Evolutionary conservation across 2,888 invertebrate genomes (phyloP), one percentile per base, ranked within the genome.

Genomic region (Melanophora roralis): DNA sequence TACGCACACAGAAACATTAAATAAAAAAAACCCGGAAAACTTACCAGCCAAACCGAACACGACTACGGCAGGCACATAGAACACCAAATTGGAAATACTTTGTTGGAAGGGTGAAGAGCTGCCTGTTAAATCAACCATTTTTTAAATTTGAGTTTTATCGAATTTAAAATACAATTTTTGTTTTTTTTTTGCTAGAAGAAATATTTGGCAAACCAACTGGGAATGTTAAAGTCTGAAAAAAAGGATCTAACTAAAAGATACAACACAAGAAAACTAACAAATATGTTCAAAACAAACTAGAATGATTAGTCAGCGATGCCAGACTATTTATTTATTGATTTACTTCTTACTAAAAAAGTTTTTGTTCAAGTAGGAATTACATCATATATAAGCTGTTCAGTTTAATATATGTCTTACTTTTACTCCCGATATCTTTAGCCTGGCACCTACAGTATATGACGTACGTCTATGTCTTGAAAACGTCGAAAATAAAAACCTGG

Each of bases 81-180:
- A 97, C 83, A 97, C 95, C 49, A 93, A 91, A 90, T 97, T 96
- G 82, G 96, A 95, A 91, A 97, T 96, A 83, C 95, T 95, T 90
- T 96, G 95, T 89, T 96, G 95, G 86, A 95, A 92, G 0, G 95
- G 95, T 84, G 95, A 95, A 77, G 94, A 92, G 57, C 94, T 94
- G 21, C 94, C 95, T 80, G 95, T 93, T 86, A 96, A 91, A 90
- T 97, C 96, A 82, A 96, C 96, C 97, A 97, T 97, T 89, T 89
- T 92, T 57, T 47, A 32, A 27, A 67, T 40, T 8, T 11, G 38
- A 47, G 65, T 32, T 23, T 53, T 53, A n/a, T n/a, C n/a, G n/a
- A n/a, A n/a, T n/a, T 9, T 16, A 6, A 45, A 69, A 45, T 19
- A 59, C n/a, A n/a, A n/a, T n/a, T n/a, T n/a, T n/a, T n/a, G n/a